Percentiles rank a stretch among this genome's conserved stretches.
Evolutionary conservation across 2,113 vertebrate genomes (phyloP).

Genomic region (Phyllostomus hastatus): DNA sequence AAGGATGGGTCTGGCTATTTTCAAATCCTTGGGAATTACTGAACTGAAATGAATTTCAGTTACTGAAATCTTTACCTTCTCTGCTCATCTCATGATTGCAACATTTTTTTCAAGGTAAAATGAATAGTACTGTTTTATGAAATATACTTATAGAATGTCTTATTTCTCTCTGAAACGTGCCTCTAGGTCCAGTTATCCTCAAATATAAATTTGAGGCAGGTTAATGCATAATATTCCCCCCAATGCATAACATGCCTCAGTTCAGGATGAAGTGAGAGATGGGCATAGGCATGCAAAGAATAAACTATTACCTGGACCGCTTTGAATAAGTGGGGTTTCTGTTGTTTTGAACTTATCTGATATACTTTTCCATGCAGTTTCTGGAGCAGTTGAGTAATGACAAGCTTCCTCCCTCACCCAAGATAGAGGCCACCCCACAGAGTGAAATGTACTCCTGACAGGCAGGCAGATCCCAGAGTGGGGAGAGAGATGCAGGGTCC

Average conservation of each 20-base stretch:
- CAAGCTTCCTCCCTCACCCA: neutral
- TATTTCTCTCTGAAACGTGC: neutral
- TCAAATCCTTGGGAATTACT: slow-evolving; percentile 79
- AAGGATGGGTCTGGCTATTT: slow-evolving; percentile 80
- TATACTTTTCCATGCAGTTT: neutral
- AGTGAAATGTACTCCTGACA: neutral
- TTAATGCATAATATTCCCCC: neutral
- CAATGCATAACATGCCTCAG: neutral
- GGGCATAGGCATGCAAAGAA: neutral
- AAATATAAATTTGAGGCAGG: neutral
- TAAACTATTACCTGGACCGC: neutral
- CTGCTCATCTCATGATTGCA: neutral
- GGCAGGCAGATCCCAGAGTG: neutral
- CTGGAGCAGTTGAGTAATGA: neutral
- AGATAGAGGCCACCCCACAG: neutral
- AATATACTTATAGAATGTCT: neutral
- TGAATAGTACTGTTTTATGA: neutral
- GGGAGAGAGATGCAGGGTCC: neutral
- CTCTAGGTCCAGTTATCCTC: slow-evolving; percentile 9
- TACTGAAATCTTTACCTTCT: slow-evolving; percentile 41
- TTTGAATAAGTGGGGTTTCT: neutral
- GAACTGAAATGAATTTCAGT: slow-evolving; percentile 44
- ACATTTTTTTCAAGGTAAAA: neutral
- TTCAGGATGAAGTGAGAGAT: neutral
- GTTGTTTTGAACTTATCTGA: neutral